Base-by-base conservation (phyloP, 2,113 vertebrate genomes). In the Lynx canadensis region DNA sequence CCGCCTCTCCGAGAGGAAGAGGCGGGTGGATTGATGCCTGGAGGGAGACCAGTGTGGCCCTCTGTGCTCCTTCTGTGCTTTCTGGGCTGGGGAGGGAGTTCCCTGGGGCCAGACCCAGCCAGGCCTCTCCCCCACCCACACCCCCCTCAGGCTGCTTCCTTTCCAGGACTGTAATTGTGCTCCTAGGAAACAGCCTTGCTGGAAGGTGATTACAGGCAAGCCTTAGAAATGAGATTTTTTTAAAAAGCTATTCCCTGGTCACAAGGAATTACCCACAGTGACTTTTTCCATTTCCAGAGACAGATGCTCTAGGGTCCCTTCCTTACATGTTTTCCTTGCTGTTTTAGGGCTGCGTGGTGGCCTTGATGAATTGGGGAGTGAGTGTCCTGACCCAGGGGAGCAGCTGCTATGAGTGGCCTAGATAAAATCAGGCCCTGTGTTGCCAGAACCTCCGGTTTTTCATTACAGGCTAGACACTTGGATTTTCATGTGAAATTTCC, bases 21-120 rank as follows among this genome's bases (percentile, higher is more conserved):
- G 9, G 10, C 52, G 12, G 25, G 14, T 13, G 1, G 8, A 27
- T 2, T 18, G 48, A 25, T 63, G 10, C 0, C 0, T 3, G 1
- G 18, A 65, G 2, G 33, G 21, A 74, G 82, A 36, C 68, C 19
- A 33, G 9, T 50, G 63, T 63, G 41, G 36, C 60, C 80, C 33
- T 81, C 31, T 0, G 16, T 31, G 33, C 21, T 73, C 33, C 31
- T 36, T n/a, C 16, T 11, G 41, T 2, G 12, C 15, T 76, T 63
- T 81, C 55, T 73, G 52, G 48, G 31, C 2, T 38, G 33, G 60
- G 21, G 63, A 84, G n/a, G 29, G 48, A 15, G 45, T 76, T 74
- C 27, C 23, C 12, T 29, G 19, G 19, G 7, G 13, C n/a, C 60
- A 5, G 19, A 18, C 41, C 48, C 79, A 1, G 41, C 69, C 25